Conservation (phyloP, 2,113 vertebrate species). For the Centropristis striata region DNA sequence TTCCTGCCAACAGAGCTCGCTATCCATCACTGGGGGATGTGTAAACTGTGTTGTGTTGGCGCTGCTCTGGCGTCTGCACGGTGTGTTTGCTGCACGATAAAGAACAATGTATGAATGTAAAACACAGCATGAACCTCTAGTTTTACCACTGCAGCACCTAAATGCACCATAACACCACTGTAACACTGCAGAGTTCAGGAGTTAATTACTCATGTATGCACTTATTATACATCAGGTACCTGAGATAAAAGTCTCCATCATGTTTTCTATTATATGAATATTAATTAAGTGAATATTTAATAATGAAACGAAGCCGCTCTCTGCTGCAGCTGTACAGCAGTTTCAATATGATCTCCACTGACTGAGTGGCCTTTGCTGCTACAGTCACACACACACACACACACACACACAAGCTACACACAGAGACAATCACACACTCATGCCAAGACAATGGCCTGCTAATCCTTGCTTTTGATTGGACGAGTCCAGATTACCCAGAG, state of each 20-base stretch:
- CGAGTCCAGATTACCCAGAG: conserved; percentile 80
- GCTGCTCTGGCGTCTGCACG: conserved; percentile 12
- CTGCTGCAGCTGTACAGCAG: conserved; percentile 48
- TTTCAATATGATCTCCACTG: conserved; percentile 51
- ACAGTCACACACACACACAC: conserved; percentile 12
- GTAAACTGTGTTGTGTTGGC: conserved; percentile 28
- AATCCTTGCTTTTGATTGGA: conserved; percentile 81
- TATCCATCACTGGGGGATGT: conserved; percentile 12
- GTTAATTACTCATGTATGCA: not conserved
- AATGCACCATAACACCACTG: not conserved
- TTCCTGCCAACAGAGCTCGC: conserved; percentile 35
- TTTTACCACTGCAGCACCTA: not conserved
- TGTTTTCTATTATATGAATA: conserved; percentile 6
- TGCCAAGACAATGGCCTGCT: conserved; percentile 83
- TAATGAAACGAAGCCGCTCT: conserved; percentile 35
- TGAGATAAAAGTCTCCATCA: not conserved
- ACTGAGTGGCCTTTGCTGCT: conserved; percentile 64
- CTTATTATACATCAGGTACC: not conserved
- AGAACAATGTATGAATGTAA: not conserved
- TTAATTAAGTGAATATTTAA: conserved; percentile 6
- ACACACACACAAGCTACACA: conserved; percentile 29
- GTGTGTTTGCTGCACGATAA: conserved; percentile 17
- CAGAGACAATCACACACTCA: conserved; percentile 46
- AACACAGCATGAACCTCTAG: not conserved
- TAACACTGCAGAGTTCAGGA: not conserved